A percentile compares a stretch with the other conserved stretches of the same genome.
Evolutionary conservation across 2,888 invertebrate genomes (phyloP).

Genomic region (Agrotis ipsilon): DNA sequence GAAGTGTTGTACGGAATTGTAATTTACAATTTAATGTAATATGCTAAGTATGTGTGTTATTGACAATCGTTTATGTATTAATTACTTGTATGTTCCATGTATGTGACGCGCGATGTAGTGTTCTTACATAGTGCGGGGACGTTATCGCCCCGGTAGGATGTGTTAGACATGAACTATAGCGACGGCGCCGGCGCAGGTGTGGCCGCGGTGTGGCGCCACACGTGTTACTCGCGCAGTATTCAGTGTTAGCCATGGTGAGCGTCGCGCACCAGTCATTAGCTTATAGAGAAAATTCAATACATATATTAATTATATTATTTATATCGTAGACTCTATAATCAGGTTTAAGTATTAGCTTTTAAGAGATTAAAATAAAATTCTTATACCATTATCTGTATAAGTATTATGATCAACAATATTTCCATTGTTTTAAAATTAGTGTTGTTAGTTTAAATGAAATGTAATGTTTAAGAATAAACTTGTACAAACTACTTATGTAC

Average conservation of each 20-base stretch:
- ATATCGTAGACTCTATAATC: conserved; percentile 82
- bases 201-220: neutral
- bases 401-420: conserved; percentile 90
- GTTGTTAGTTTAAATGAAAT: conserved; percentile 76
- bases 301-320: conserved; percentile 87
- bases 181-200: conserved; percentile 20
- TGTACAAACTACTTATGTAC: conserved; percentile 90
- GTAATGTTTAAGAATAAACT: conserved; percentile 81
- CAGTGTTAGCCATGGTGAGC: conserved; percentile 80
- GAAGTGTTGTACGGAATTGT: conserved; percentile 84
- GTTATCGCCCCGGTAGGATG: conserved; percentile 45
- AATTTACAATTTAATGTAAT: conserved; percentile 73
- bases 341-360: conserved; percentile 80
- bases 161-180: conserved; percentile 35
- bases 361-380: conserved; percentile 84
- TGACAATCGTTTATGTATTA: conserved; percentile 69
- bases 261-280: conserved; percentile 88
- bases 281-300: conserved; percentile 78
- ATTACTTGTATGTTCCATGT: conserved; percentile 62
- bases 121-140: conserved; percentile 53
- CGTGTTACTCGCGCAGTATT: conserved; percentile 34
- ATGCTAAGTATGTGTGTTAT: conserved; percentile 68
- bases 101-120: conserved; percentile 65
- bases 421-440: conserved; percentile 87
- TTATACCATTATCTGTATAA: conserved; percentile 89